Percentiles rank a stretch among this genome's conserved stretches.
Evolutionary conservation across 2,888 invertebrate species (phyloP).

Genomic region (Sussaba pulchella): DNA sequence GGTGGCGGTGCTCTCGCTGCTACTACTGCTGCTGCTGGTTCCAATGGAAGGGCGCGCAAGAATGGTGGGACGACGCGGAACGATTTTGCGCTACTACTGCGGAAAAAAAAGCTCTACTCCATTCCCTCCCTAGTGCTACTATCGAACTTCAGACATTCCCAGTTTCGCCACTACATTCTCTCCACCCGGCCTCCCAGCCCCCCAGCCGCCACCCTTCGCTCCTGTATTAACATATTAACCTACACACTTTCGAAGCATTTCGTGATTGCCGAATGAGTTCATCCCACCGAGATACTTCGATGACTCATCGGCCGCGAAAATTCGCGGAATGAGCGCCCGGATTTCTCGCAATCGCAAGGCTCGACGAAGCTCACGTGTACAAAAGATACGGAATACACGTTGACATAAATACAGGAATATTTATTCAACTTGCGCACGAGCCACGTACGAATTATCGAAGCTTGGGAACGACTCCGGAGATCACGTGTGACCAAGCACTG

Average conservation of each 20-base stretch:
- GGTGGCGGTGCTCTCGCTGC: slow-evolving; percentile 16
- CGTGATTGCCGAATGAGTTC: slow-evolving; percentile 14
- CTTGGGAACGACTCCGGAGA: too few relatives aligned
- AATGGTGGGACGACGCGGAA: slow-evolving; percentile 62
- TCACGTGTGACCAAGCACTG: too few relatives aligned
- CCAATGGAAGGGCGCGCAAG: slow-evolving; percentile 48
- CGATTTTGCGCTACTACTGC: slow-evolving; percentile 66
- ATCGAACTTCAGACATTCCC: slow-evolving; percentile 47
- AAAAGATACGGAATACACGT: neutral
- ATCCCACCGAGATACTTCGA: slow-evolving; percentile 21
- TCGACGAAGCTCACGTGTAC: neutral
- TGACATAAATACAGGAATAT: neutral
- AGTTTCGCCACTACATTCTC: slow-evolving; percentile 45
- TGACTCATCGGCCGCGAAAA: slow-evolving; percentile 53
- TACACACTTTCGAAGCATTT: neutral
- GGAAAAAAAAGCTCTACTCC: slow-evolving; percentile 55
- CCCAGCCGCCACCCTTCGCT: neutral
- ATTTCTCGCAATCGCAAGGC: slow-evolving; percentile 8
- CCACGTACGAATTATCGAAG: neutral
- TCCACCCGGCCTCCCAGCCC: too few relatives aligned
- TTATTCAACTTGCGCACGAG: neutral
- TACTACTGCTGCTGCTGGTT: slow-evolving; percentile 17
- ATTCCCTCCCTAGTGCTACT: slow-evolving; percentile 21
- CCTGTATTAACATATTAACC: slow-evolving; percentile 7
- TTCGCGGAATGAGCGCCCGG: slow-evolving; percentile 9